Evolutionary conservation across 1,140 invertebrate species (phyloP).

Genomic region (Thaumatotibia leucotreta): DNA sequence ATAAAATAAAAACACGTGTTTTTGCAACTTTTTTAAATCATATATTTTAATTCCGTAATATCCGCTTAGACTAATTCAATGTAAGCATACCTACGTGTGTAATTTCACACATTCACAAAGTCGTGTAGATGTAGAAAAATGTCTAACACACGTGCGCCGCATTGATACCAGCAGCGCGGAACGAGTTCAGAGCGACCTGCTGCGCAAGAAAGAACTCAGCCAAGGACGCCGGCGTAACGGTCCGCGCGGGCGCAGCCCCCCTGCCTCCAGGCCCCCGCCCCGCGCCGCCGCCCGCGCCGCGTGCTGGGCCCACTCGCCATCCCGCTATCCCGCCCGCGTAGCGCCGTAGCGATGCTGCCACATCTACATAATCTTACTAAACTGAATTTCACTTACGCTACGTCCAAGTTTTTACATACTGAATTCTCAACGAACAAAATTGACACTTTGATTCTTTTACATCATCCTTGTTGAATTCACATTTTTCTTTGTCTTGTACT

Average conservation of each 20-base stretch:
- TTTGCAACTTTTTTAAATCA: background rate
- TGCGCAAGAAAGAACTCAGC: conserved; percentile 72
- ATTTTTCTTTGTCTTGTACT: no score
- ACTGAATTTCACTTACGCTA: no score
- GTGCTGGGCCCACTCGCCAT: background rate
- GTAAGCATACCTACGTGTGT: conserved; percentile 36
- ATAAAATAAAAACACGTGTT: background rate
- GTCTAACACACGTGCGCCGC: conserved; percentile 52
- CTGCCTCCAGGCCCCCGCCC: background rate
- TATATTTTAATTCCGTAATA: conserved; percentile 23
- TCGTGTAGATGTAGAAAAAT: conserved; percentile 24
- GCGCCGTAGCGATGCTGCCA: no score
- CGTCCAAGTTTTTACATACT: no score
- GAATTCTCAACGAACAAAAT: no score
- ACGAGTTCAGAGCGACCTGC: conserved; percentile 69
- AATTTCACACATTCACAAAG: conserved; percentile 14
- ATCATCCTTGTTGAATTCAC: no score
- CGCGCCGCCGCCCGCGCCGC: background rate
- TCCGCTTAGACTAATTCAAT: conserved; percentile 70
- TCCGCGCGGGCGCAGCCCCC: conserved; percentile 27
- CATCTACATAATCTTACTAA: background rate
- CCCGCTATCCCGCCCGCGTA: background rate
- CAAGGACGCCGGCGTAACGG: conserved; percentile 74
- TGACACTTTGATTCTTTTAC: no score
- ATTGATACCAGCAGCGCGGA: conserved; percentile 47